phyloP scores from a whole-genome alignment of 2,113 vertebrate species.

The Charadrius vociferus region DNA sequence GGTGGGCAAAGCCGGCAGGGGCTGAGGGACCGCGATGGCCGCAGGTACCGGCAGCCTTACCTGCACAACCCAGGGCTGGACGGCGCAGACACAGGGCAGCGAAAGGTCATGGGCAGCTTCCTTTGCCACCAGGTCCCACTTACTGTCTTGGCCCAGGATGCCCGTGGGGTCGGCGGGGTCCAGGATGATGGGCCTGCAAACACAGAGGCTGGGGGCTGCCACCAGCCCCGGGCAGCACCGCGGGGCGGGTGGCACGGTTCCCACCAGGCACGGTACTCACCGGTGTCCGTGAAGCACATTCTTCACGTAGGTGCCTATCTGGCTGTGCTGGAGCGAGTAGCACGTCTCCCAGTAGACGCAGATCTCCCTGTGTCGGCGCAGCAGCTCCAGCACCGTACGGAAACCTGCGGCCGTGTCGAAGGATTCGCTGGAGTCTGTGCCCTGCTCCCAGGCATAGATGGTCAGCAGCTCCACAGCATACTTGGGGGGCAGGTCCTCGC shows the following conservation, averaged over 20 bases:
- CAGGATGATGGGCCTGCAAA: constrained; percentile 40
- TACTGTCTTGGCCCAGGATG: constrained; percentile 9
- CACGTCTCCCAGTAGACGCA: constrained; percentile 46
- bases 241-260: fast-evolving
- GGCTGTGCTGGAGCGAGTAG: neutral
- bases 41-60: neutral
- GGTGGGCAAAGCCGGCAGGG: neutral
- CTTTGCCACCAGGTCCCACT: neutral
- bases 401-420: neutral
- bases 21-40: fast-evolving
- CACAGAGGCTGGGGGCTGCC: neutral
- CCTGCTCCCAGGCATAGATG: constrained; percentile 60
- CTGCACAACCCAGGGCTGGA: neutral
- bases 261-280: neutral
- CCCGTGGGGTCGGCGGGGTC: constrained; percentile 42
- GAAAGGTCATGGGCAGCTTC: fast-evolving
- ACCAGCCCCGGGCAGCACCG: fast-evolving
- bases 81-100: neutral
- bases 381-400: constrained; percentile 20
- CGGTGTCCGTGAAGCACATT: fast-evolving
- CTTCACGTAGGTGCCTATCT: neutral
- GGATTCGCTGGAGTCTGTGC: fast-evolving
- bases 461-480: constrained; percentile 76
- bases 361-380: neutral
- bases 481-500: constrained; percentile 59